phyloP scores from a whole-genome alignment of 2,888 invertebrate genomes.

The Lysandra coridon region DNA sequence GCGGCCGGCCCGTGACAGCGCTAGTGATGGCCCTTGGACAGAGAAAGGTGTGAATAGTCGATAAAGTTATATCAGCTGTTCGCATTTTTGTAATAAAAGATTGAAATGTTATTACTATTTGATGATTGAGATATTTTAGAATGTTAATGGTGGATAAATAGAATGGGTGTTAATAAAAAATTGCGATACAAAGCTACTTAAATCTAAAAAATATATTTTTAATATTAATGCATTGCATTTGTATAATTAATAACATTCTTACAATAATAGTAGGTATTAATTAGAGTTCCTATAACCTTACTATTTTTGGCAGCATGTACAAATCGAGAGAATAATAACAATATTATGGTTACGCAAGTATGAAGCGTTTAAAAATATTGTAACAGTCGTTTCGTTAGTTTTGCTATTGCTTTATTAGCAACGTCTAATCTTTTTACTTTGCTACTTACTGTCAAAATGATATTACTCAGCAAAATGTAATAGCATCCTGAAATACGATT shows the following conservation, averaged over 20 bases:
- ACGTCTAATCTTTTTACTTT: too few relatives aligned
- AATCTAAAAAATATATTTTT: not conserved
- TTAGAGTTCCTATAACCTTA: not conserved
- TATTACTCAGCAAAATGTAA: not conserved
- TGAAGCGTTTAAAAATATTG: not conserved
- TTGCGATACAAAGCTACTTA: not conserved
- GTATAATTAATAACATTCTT: not conserved
- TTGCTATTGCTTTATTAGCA: not conserved
- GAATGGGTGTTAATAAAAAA: not conserved
- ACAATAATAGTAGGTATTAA: not conserved
- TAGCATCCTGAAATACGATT: not conserved
- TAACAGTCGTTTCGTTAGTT: not conserved
- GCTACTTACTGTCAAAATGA: too few relatives aligned
- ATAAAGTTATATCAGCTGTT: not conserved
- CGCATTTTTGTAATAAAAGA: not conserved
- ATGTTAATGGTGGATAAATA: too few relatives aligned
- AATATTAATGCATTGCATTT: not conserved
- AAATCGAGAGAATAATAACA: not conserved
- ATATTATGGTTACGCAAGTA: not conserved
- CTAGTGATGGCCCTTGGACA: not conserved
- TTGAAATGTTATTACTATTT: not conserved
- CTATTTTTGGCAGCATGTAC: not conserved
- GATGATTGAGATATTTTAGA: not conserved
- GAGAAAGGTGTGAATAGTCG: not conserved
- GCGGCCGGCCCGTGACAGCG: not conserved